Evolutionary conservation across 2,888 invertebrate species (phyloP), one percentile per base, ranked within the genome.

Genomic region (Xestia ashworthii): DNA sequence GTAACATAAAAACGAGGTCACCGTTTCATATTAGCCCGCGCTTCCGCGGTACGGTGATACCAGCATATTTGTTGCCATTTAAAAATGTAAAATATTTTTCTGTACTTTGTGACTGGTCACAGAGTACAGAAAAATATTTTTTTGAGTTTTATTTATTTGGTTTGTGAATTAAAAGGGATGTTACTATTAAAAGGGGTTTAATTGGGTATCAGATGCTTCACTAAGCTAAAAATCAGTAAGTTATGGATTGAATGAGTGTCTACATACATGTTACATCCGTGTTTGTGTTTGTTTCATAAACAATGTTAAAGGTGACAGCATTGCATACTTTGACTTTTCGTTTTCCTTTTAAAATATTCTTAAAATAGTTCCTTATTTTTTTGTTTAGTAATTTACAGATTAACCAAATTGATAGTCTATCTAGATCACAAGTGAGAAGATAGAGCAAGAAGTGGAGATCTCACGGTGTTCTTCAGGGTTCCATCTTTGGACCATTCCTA

Each of bases 1-100:
- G 94, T 95, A 93, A 93, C 91, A 90, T 89, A 88, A 91, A 91
- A 95, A 93, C 93, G 95, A 95, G 95, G 95, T 95, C 95, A 95
- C 91, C 83, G 86, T 92, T 95, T 91, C 75, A 90, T 92, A 94
- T 94, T 92, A 89, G 87, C 95, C 93, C 95, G 96, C 95, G 93
- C 89, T 93, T 94, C 93, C 93, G 90, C 58, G 88, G 55, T 83
- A 81, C 80, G 55, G 90, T 89, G 93, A 85, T 89, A 78, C 87
- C 86, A 84, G 78, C 41, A n/a, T 76, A 88, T 90, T 76, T 76
- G 81, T 89, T 88, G 79, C 86, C 82, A 84, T 75, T 73, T 19
- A 46, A 67, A 78, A 79, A 81, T 46, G 9, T 5, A 69, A 80
- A 80, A 64, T 76, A 50, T 76, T 62, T 85, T 74, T n/a, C n/a